Conservation (phyloP, 2,888 invertebrate species). For the Meteorus cinctellus region DNA sequence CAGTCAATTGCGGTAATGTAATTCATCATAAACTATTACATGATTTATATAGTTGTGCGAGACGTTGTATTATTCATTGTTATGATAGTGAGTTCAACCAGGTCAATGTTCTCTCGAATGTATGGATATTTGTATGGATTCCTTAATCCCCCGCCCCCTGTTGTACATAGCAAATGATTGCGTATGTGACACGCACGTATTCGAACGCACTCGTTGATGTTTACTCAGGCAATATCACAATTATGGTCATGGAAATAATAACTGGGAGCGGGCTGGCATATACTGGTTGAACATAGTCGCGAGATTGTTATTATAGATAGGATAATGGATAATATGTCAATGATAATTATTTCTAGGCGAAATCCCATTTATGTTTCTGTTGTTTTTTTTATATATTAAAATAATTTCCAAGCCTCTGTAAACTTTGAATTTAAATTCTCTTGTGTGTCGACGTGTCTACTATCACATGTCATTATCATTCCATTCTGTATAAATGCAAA, state of each 20-base stretch:
- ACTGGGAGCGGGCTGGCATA: background rate
- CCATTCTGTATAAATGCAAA: background rate
- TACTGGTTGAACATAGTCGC: background rate
- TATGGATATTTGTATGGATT: background rate
- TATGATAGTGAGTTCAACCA: background rate
- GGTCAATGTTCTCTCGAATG: background rate
- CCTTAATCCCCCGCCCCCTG: background rate
- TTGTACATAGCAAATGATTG: background rate
- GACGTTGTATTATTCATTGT: background rate
- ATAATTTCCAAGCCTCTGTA: background rate
- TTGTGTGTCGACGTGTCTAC: background rate
- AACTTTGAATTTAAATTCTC: background rate
- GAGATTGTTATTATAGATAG: conserved; percentile 6
- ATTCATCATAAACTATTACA: background rate
- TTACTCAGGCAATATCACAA: conserved; percentile 5
- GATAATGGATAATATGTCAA: background rate
- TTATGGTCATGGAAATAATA: background rate
- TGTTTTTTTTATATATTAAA: background rate
- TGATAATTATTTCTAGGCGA: background rate
- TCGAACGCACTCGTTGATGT: conserved; percentile 10
- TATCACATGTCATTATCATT: background rate
- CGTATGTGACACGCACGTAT: conserved; percentile 6
- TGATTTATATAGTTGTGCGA: background rate
- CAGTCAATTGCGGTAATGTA: background rate
- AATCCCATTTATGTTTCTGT: background rate